These are phyloP conservation scores for Coendou prehensilis DNA, from an alignment of 2,797 vertebrate species.

Conservation along the genomic window DNA sequence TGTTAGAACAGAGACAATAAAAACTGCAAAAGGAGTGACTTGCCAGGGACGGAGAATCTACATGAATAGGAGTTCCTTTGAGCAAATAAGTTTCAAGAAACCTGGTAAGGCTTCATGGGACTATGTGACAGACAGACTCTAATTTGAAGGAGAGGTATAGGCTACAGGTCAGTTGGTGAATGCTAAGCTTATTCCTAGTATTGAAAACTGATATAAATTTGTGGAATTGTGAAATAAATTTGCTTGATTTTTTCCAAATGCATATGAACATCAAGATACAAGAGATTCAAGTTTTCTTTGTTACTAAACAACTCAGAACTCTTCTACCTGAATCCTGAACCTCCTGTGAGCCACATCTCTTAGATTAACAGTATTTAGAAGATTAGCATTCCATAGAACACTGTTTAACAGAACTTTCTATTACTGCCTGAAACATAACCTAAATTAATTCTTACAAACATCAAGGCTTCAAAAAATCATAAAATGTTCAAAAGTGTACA, in stretches of 20 bases:
- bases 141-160: not conserved
- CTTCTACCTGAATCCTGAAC: not conserved
- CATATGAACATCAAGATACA: not conserved
- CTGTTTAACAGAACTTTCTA: not conserved
- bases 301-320: not conserved
- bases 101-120: not conserved
- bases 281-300: not conserved
- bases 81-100: not conserved
- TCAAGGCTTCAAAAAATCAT: not conserved
- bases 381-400: not conserved
- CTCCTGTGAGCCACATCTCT: not conserved
- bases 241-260: not conserved
- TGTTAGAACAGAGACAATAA: not conserved
- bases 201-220: conserved; percentile 22
- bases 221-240: not conserved
- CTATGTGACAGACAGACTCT: not conserved
- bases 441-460: conserved; percentile 6
- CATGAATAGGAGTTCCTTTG: not conserved
- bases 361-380: not conserved
- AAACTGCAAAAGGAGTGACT: not conserved
- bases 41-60: fast-evolving
- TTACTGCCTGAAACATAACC: not conserved
- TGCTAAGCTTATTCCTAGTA: not conserved
- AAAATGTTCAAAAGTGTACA: conserved; percentile 21
- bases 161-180: not conserved